A percentile compares a stretch with the other conserved stretches of the same genome.
Evolutionary conservation across 2,113 vertebrate species (phyloP).

Genomic region (Silurus meridionalis): DNA sequence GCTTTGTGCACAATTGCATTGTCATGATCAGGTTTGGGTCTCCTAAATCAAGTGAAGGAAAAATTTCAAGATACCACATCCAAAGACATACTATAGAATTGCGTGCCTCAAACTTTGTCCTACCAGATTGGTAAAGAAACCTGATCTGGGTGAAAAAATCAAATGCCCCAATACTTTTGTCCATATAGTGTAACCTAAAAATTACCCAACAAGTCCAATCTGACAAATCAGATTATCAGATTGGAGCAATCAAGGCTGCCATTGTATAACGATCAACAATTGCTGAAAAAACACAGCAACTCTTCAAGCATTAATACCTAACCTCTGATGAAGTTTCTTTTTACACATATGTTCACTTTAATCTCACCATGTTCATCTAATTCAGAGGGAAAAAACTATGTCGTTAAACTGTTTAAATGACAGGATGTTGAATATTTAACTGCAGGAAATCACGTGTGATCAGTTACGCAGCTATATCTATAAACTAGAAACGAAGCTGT

Average conservation of each 20-base stretch:
- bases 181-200: too few relatives aligned
- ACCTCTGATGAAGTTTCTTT: background rate
- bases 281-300: background rate
- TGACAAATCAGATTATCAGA: background rate
- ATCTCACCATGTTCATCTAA: background rate
- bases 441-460: background rate
- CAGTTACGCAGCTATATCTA: background rate
- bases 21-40: too few relatives aligned
- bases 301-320: background rate
- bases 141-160: too few relatives aligned
- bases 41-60: too few relatives aligned
- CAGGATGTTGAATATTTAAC: background rate
- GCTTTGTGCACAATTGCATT: too few relatives aligned
- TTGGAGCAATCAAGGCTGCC: background rate
- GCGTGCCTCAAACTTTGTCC: too few relatives aligned
- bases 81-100: too few relatives aligned
- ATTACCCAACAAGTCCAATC: background rate
- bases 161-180: too few relatives aligned
- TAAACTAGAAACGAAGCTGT: slow-evolving; percentile 5
- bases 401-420: background rate
- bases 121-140: too few relatives aligned
- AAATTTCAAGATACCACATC: too few relatives aligned
- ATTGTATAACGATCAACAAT: background rate
- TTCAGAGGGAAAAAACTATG: background rate
- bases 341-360: background rate